Conservation (phyloP, 2,888 invertebrate species). For the Plebejus anna region DNA sequence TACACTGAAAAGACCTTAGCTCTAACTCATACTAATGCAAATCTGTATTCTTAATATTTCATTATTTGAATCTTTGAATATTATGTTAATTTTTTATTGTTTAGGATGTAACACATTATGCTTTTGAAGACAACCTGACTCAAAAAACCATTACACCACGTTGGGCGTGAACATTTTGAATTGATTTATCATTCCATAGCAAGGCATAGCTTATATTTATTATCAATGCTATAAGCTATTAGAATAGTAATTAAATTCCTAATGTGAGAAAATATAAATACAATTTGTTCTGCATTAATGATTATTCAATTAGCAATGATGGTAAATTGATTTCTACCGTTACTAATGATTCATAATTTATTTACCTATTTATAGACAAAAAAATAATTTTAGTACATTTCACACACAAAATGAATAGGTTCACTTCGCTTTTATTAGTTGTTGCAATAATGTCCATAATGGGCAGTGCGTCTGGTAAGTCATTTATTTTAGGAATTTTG, state of each 20-base stretch:
- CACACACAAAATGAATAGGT: background rate
- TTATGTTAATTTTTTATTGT: too few relatives aligned
- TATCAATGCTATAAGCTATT: background rate
- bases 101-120: too few relatives aligned
- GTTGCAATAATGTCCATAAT: background rate
- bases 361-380: background rate
- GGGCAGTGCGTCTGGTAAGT: background rate
- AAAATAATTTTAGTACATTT: background rate
- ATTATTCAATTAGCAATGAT: background rate
- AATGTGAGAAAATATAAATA: background rate
- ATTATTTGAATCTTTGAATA: too few relatives aligned
- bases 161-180: too few relatives aligned
- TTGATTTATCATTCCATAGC: too few relatives aligned
- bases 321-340: background rate
- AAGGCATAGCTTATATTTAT: too few relatives aligned
- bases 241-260: background rate
- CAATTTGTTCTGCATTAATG: background rate
- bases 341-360: background rate
- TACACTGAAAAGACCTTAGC: too few relatives aligned
- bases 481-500: background rate
- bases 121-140: background rate
- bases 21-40: too few relatives aligned
- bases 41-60: too few relatives aligned
- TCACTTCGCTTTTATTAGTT: background rate
- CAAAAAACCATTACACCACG: too few relatives aligned